Percentiles rank a stretch among this genome's conserved stretches.
phyloP scores from a whole-genome alignment of 2,113 vertebrate genomes.

The Pseudorasbora parva region DNA sequence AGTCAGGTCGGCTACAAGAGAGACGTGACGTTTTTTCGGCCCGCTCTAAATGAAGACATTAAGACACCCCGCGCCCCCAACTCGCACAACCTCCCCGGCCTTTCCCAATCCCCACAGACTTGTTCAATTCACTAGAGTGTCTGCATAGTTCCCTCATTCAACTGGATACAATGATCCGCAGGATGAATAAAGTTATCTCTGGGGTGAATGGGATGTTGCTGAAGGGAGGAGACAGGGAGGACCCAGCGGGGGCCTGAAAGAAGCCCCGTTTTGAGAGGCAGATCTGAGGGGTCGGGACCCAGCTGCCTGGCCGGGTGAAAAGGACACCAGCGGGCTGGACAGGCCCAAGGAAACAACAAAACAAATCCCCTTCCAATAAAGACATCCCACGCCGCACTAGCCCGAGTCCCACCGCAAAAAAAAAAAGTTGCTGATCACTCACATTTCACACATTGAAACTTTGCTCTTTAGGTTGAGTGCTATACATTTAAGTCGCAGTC shows the following conservation, averaged over 20 bases:
- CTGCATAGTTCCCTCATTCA: constrained; percentile 91
- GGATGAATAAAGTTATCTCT: constrained; percentile 99
- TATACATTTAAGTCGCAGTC: constrained; percentile 58
- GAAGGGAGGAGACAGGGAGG: constrained; percentile 93
- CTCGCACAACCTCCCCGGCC: constrained; percentile 37
- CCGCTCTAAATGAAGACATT: constrained; percentile 79
- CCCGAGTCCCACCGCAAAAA: constrained; percentile 67
- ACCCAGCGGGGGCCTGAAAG: constrained; percentile 86
- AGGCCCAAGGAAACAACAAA: constrained; percentile 87
- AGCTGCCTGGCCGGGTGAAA: constrained; percentile 92
- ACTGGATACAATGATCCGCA: constrained; percentile 97
- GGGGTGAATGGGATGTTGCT: constrained; percentile 93
- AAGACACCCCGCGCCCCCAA: constrained; percentile 78
- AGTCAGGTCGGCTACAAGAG: constrained; percentile 34
- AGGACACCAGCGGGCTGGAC: constrained; percentile 90
- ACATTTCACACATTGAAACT: constrained; percentile 70
- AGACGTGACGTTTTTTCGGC: constrained; percentile 48
- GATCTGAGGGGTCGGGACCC: constrained; percentile 94
- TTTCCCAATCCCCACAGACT: constrained; percentile 69
- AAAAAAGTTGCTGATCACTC: constrained; percentile 72
- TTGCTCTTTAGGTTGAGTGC: constrained; percentile 65
- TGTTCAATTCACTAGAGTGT: constrained; percentile 87
- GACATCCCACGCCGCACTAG: constrained; percentile 75
- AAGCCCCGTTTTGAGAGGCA: constrained; percentile 84
- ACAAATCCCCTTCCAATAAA: constrained; percentile 78